These are phyloP conservation scores for Meandrina meandrites DNA, from an alignment of 92 coral and sea anemone species.

Conservation along the genomic window DNA sequence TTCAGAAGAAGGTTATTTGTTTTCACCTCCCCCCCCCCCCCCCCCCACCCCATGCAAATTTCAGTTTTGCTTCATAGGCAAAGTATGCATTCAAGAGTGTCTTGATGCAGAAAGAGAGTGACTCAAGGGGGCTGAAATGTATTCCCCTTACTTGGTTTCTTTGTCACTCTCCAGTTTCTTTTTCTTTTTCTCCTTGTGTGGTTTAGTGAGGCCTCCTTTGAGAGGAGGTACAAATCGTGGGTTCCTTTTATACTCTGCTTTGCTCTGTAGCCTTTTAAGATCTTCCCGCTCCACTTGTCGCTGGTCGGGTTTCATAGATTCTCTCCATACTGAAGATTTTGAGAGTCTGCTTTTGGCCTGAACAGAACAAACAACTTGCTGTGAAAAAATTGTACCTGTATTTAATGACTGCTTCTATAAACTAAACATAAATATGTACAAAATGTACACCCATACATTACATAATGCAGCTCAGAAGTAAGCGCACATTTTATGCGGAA, in stretches of 20 bases:
- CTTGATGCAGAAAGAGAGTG: no score
- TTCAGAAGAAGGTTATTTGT: no score
- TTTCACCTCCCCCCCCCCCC: no score
- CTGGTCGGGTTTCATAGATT: slow-evolving; percentile 92
- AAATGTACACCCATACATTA: no score
- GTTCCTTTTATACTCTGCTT: slow-evolving; percentile 92
- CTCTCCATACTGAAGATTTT: slow-evolving; percentile 78
- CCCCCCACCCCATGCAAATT: no score
- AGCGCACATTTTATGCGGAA: no score
- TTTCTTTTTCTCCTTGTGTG: slow-evolving; percentile 53
- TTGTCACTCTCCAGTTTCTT: slow-evolving; percentile 39
- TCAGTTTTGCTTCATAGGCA: no score
- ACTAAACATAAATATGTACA: no score
- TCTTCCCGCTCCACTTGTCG: slow-evolving; percentile 87
- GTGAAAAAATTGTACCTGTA: no score
- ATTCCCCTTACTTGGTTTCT: slow-evolving; percentile 47
- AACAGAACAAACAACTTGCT: background rate
- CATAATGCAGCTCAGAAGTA: no score
- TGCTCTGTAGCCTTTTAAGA: slow-evolving; percentile 78
- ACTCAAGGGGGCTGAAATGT: no score
- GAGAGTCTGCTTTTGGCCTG: slow-evolving; percentile 63
- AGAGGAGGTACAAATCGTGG: slow-evolving; percentile 97
- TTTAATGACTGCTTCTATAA: background rate
- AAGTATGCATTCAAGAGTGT: no score
- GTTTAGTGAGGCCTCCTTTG: slow-evolving; percentile 79